phyloP scores from a whole-genome alignment of 2,113 vertebrate genomes.

The Actenoides hombroni region DNA sequence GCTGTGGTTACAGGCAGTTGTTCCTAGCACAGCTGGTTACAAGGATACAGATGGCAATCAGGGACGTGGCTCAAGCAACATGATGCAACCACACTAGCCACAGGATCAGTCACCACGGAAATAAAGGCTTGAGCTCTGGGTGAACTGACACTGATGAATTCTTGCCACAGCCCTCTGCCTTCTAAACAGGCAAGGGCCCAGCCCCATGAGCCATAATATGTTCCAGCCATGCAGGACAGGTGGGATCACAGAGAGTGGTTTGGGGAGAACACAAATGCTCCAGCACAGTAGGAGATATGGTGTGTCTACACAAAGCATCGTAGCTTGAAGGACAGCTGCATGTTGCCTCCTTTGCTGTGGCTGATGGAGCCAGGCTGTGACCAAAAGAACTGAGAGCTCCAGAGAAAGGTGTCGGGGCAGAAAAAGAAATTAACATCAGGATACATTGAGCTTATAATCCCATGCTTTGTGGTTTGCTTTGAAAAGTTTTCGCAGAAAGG shows the following conservation, averaged over 20 bases:
- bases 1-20: background rate
- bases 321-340: background rate
- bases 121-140: background rate
- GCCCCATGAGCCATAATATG: fast-evolving
- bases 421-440: background rate
- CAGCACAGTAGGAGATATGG: fast-evolving
- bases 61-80: background rate
- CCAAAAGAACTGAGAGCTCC: background rate
- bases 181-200: background rate
- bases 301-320: background rate
- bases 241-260: background rate
- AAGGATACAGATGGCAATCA: background rate
- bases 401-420: background rate
- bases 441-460: background rate
- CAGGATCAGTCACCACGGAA: background rate
- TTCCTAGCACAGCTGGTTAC: background rate
- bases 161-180: background rate
- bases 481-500: background rate
- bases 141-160: background rate
- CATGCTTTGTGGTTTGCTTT: background rate
- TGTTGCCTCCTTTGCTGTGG: background rate
- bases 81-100: fast-evolving
- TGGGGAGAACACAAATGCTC: background rate
- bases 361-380: background rate
- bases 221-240: background rate